These are phyloP conservation scores for Chironomus tepperi DNA, from an alignment of 1,140 invertebrate species.

Conservation along the genomic window DNA sequence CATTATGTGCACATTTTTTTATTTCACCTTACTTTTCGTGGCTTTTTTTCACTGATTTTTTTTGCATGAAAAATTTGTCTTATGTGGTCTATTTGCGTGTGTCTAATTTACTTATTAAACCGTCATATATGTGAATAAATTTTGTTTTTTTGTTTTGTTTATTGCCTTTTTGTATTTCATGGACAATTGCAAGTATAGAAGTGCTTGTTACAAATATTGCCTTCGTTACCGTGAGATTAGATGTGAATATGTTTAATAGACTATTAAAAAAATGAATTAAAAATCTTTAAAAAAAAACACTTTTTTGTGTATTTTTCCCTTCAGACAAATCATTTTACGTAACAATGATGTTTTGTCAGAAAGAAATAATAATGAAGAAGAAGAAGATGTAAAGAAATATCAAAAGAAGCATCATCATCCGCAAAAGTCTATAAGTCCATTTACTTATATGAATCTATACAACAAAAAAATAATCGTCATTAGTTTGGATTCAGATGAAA, in stretches of 20 bases:
- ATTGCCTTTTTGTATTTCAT: background rate
- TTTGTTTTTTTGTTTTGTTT: background rate
- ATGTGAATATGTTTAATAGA: background rate
- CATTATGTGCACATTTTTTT: background rate
- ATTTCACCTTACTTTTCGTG: background rate
- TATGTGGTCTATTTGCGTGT: background rate
- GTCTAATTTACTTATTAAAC: constrained; percentile 15
- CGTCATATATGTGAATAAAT: background rate
- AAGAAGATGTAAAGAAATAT: background rate
- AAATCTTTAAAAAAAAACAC: background rate
- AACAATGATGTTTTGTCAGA: background rate
- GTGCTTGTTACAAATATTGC: constrained; percentile 11
- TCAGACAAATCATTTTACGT: constrained; percentile 1
- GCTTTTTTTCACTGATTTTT: background rate
- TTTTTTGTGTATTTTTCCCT: background rate
- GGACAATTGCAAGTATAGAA: background rate
- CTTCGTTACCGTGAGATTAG: constrained; percentile 1
- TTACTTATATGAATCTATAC: background rate
- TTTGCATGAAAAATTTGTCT: background rate
- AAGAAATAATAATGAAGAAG: background rate
- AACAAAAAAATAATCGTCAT: background rate
- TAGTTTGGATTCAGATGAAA: too few species aligned
- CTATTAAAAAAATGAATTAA: background rate
- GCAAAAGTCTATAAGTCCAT: constrained; percentile 13
- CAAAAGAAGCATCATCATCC: background rate